Base-by-base conservation (phyloP, 2,888 invertebrate species). In the Noctua comes region DNA sequence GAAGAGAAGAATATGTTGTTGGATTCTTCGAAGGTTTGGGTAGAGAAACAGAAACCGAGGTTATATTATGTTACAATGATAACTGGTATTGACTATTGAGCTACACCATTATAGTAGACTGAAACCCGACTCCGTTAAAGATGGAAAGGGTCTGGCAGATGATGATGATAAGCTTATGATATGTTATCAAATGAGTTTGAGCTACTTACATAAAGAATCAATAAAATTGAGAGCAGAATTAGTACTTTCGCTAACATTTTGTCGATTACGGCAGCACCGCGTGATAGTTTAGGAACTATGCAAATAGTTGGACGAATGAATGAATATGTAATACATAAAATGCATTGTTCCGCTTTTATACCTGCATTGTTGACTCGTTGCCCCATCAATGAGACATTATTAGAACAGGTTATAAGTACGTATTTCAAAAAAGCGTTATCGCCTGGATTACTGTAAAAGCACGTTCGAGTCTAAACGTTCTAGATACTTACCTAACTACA, bases 151-250 rank as follows among this genome's bases (percentile, higher is more conserved):
- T 21, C 27, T 57, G 54, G 21, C 68, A 11, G 10, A 27, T 1
- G 21, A 51, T 36, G 46, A 27, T 70, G 21, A 43, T 16, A 31
- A 31, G 40, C n/a, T 16, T 46, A 40, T n/a, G n/a, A 5, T 73
- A 36, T 13, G 8, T 65, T 36, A 27, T 36, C 0, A 27, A 71
- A 62, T 46, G 48, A 71, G 13, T 54, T 66, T 51, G 2, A 64
- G 21, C 13, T 84, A 86, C 86, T 86, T 79, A 86, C 86, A 62
- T 79, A 84, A 2, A 86, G 36, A 13, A 74, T 54, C 16, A 82
- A 40, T 31, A 86, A 48, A 73, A 86, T 66, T 13, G 82, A 68
- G 31, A 84, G 69, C 13, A 76, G 64, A 72, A 86, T 36, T 24
- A 79, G 18, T 69, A 77, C 5, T 81, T 76, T 86, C 11, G 77